Evolutionary conservation across 53 echinoderm and acorn worm species (phyloP).

Genomic region (Luidia sarsii): DNA sequence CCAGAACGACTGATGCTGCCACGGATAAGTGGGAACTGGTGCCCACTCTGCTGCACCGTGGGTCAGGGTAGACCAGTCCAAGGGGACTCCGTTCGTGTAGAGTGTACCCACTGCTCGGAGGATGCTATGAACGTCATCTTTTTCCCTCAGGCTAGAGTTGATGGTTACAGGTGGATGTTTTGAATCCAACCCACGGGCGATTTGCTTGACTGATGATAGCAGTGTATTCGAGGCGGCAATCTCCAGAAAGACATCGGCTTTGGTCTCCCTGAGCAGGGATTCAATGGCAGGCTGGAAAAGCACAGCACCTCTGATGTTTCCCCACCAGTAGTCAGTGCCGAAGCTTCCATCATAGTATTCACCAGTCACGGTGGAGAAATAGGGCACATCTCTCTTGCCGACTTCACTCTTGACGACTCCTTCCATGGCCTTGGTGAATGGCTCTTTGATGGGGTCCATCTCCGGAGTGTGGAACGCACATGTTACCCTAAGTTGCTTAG

Average conservation of each 20-base stretch:
- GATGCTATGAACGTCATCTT: conserved; percentile 71
- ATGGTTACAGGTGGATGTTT: conserved; percentile 74
- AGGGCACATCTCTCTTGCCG: conserved; percentile 62
- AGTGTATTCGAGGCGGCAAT: conserved; percentile 88
- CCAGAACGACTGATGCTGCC: conserved; percentile 90
- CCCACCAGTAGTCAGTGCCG: conserved; percentile 93
- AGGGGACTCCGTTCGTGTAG: conserved; percentile 60
- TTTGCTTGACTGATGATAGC: conserved; percentile 79
- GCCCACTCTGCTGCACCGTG: conserved; percentile 71
- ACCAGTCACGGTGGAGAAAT: conserved; percentile 92
- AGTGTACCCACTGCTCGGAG: conserved; percentile 75
- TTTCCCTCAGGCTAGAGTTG: conserved; percentile 70
- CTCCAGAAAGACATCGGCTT: conserved; percentile 83
- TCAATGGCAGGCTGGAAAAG: conserved; percentile 87
- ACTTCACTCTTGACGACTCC: conserved; percentile 70
- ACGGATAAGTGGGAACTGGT: conserved; percentile 83
- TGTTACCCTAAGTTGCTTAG: conserved; percentile 84
- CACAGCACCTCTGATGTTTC: conserved; percentile 88
- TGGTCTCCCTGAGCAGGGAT: conserved; percentile 69
- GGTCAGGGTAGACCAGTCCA: conserved; percentile 78
- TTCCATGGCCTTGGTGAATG: conserved; percentile 81
- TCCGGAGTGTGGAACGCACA: conserved; percentile 97
- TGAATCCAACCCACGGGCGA: conserved; percentile 68
- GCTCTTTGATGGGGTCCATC: conserved; percentile 94
- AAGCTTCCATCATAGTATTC: conserved; percentile 87